These are phyloP conservation scores for Ariolimax columbianus DNA, from an alignment of 2,888 invertebrate species.

Conservation along the genomic window DNA sequence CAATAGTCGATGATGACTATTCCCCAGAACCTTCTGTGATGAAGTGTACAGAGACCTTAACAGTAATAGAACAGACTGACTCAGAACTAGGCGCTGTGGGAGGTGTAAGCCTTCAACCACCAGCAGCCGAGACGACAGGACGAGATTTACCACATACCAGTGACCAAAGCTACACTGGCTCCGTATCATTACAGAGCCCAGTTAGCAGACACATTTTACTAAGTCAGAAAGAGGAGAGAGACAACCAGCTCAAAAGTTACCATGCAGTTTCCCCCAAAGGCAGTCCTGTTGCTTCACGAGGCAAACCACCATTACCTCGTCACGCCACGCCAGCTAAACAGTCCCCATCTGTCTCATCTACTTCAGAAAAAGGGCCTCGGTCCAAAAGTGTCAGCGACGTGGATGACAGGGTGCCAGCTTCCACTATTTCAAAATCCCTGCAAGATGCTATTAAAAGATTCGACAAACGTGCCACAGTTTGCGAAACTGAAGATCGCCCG, in stretches of 20 bases:
- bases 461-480: slow-evolving; percentile 57
- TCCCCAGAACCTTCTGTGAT: slow-evolving; percentile 58
- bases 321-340: slow-evolving; percentile 53
- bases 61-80: slow-evolving; percentile 44
- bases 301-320: slow-evolving; percentile 57
- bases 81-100: slow-evolving; percentile 31
- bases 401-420: slow-evolving; percentile 15
- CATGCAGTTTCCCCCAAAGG: slow-evolving; percentile 52
- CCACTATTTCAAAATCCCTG: slow-evolving; percentile 33
- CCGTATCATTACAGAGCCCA: slow-evolving; percentile 45
- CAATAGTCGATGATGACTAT: slow-evolving; percentile 56
- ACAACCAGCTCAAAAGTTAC: slow-evolving; percentile 44
- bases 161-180: slow-evolving; percentile 35
- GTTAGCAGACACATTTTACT: slow-evolving; percentile 47
- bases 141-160: slow-evolving; percentile 43
- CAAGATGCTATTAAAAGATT: slow-evolving; percentile 51
- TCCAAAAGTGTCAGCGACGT: slow-evolving; percentile 57
- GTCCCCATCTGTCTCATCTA: slow-evolving; percentile 51
- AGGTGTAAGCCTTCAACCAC: not conserved
- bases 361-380: slow-evolving; percentile 43
- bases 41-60: slow-evolving; percentile 56
- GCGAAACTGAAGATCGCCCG: slow-evolving; percentile 56
- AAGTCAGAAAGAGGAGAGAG: slow-evolving; percentile 53
- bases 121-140: slow-evolving; percentile 20
- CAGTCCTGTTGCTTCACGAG: slow-evolving; percentile 44